Conservation (phyloP, 2,888 invertebrate species). For the Subacronicta megacephala region DNA sequence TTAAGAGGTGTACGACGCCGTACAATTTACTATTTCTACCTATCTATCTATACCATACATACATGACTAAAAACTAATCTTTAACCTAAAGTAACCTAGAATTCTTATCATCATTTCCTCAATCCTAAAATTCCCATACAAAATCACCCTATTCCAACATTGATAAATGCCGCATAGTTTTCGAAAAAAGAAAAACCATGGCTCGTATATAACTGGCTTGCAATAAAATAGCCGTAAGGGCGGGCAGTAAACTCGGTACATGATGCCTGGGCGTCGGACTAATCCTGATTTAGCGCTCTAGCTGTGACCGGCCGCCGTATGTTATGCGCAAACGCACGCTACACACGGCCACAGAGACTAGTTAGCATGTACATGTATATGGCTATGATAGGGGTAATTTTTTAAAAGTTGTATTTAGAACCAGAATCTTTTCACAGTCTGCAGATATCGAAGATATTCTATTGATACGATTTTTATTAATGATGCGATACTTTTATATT, state of each 20-base stretch:
- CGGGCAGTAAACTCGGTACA: constrained; percentile 80
- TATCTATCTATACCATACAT: too few relatives aligned
- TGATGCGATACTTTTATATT: too few relatives aligned
- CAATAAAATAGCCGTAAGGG: constrained; percentile 80
- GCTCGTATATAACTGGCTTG: constrained; percentile 72
- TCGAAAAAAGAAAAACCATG: constrained; percentile 43
- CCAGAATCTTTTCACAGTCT: too few relatives aligned
- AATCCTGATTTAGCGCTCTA: constrained; percentile 87
- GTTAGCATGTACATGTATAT: constrained; percentile 32
- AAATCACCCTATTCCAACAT: constrained; percentile 30
- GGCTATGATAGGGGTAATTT: neutral
- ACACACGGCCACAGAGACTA: constrained; percentile 60
- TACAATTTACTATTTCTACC: neutral
- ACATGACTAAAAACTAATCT: neutral
- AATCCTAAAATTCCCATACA: constrained; percentile 14
- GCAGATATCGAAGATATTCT: neutral
- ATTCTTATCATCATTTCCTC: neutral
- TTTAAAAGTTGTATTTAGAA: neutral
- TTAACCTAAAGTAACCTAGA: neutral
- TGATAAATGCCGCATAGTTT: constrained; percentile 52
- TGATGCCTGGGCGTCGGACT: constrained; percentile 80
- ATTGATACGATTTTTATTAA: constrained; percentile 8
- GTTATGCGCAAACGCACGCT: constrained; percentile 74
- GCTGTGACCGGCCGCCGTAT: constrained; percentile 74
- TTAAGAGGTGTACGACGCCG: neutral